Base-by-base conservation (phyloP, 2,797 vertebrate genomes). In the Yasuhikotakia modesta region DNA sequence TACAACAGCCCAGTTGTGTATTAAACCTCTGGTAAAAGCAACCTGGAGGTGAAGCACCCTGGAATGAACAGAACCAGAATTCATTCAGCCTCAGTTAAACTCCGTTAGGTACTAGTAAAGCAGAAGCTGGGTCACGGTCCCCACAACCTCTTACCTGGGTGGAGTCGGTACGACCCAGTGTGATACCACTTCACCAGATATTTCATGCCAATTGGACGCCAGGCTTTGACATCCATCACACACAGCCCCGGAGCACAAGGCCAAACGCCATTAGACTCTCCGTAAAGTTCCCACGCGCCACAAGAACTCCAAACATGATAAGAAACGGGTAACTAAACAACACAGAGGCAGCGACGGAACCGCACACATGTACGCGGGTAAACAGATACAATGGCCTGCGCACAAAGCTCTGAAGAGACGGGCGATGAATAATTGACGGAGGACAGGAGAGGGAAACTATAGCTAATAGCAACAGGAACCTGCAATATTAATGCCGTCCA, bases 91-190 rank as follows among this genome's bases (percentile, higher is more conserved):
- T 27, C 5, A 14, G 22, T 3, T 32, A 39, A 14, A 32, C 19
- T 45, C 5, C 19, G 27, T 27, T 27, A 27, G 16, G 22, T 10
- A 2, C 48, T 55, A n/a, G n/a, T n/a, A n/a, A n/a, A n/a, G 22
- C 17, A 19, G 8, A 30, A 13, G 2, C 16, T 13, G 5, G 22
- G 45, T 45, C 2, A 43, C 53, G 2, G 4, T 39, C 64, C 27
- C 55, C 53, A 12, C 43, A 27, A 11, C 65, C 66, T 75, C 52
- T 97, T 95, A 99, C 97, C 97, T 96, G 95, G 95, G 85, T 93
- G 94, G 24, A 99, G 95, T 91, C 94, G 96, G 71, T 99, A 99
- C 81, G 95, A 98, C 87, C 97, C 97, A 71, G 94, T 95, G 91
- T 96, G 92, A 83, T 96, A 95, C 96, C 95, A 98, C 73, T 89